These are phyloP conservation scores for Columba livia DNA, from an alignment of 2,113 vertebrate species.

Conservation along the genomic window DNA sequence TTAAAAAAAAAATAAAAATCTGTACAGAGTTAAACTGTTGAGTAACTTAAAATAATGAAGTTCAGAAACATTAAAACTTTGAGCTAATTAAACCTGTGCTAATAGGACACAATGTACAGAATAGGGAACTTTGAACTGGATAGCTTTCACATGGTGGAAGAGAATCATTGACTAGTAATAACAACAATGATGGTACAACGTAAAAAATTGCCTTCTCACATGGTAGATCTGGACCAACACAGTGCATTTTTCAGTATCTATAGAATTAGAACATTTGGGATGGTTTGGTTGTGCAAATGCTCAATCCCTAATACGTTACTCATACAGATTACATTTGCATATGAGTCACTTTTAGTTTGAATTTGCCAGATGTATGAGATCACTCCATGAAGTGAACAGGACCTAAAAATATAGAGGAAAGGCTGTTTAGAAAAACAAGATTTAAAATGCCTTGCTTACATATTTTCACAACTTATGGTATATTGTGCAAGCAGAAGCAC, in stretches of 20 bases:
- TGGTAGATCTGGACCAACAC: neutral
- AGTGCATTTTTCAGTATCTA: neutral
- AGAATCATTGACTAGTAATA: neutral
- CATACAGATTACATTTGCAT: slow-evolving; percentile 20
- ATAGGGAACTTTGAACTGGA: neutral
- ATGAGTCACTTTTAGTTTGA: slow-evolving; percentile 5
- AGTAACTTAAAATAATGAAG: neutral
- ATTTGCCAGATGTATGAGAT: slow-evolving; percentile 53
- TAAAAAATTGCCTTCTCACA: neutral
- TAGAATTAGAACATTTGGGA: neutral
- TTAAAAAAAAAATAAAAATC: neutral
- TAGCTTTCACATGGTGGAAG: neutral
- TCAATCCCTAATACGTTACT: neutral
- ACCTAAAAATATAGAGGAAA: slow-evolving; percentile 22
- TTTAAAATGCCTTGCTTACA: neutral
- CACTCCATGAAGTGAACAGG: slow-evolving; percentile 24
- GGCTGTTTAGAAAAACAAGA: neutral
- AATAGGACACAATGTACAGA: neutral
- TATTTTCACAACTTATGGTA: neutral
- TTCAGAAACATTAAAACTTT: neutral
- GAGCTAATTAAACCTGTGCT: neutral
- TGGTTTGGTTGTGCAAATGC: neutral
- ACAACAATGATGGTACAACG: neutral
- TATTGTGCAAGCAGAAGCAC: neutral
- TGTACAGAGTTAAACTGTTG: neutral